Percentiles rank a stretch among this genome's conserved stretches.
These are phyloP conservation scores for Macrosiphum euphorbiae DNA, from an alignment of 2,888 invertebrate species.

Conservation along the genomic window DNA sequence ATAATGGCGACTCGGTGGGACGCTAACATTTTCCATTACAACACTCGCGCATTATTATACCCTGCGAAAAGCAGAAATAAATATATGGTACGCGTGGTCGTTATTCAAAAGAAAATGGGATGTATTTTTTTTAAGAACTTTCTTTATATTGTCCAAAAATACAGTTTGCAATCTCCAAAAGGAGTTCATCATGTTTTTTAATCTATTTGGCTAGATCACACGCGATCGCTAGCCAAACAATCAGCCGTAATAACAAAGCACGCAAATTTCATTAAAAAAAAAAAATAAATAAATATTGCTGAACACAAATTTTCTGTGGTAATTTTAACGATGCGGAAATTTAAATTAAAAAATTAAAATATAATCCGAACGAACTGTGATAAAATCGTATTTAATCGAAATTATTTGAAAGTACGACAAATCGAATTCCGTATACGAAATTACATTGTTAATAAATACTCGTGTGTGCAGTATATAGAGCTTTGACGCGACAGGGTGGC, in stretches of 20 bases:
- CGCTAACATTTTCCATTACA: not conserved
- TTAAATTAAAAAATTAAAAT: constrained; percentile 8
- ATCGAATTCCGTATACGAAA: constrained; percentile 8
- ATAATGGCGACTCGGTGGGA: not conserved
- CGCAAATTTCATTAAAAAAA: not conserved
- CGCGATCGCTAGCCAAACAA: not conserved
- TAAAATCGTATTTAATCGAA: constrained; percentile 20
- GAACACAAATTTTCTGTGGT: not conserved
- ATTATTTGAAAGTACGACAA: not conserved
- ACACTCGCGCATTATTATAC: not conserved
- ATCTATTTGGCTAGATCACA: not conserved
- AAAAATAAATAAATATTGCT: not conserved
- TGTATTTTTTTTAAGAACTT: not conserved
- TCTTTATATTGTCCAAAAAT: not conserved
- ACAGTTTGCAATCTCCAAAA: not conserved
- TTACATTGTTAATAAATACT: not conserved
- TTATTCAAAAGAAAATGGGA: constrained; percentile 2
- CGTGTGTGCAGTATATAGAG: not conserved
- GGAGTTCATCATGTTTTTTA: not conserved
- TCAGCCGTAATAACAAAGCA: not conserved
- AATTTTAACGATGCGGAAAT: not conserved
- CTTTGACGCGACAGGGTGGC: not conserved
- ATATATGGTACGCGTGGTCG: not conserved
- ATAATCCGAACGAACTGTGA: not conserved
- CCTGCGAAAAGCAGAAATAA: not conserved